These are phyloP conservation scores for Physella acuta DNA, from an alignment of 1,140 invertebrate genomes.

Conservation along the genomic window DNA sequence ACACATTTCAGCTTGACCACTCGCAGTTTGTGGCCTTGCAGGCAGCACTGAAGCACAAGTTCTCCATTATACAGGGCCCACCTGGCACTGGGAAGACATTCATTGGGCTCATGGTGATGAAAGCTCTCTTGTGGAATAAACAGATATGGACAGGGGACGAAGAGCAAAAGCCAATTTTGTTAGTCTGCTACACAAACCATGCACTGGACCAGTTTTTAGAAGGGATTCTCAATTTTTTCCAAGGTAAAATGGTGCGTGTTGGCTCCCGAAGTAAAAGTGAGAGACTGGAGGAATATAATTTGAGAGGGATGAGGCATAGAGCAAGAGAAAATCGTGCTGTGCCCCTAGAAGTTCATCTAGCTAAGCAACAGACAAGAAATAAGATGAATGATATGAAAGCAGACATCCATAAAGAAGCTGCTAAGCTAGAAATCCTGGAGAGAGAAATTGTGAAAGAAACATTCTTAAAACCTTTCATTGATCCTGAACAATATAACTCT, in stretches of 20 bases:
- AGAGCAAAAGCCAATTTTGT: slow-evolving; percentile 66
- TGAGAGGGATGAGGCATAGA: slow-evolving; percentile 28
- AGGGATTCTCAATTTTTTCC: slow-evolving; percentile 57
- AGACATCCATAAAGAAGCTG: slow-evolving; percentile 32
- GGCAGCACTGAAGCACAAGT: slow-evolving; percentile 59
- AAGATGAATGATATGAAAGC: slow-evolving; percentile 26
- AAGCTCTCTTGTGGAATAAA: slow-evolving; percentile 52
- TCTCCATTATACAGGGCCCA: slow-evolving; percentile 72
- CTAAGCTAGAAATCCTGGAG: slow-evolving; percentile 33
- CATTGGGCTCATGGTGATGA: slow-evolving; percentile 55
- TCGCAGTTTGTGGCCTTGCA: slow-evolving; percentile 61
- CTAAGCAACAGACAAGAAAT: slow-evolving; percentile 23
- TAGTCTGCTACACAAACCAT: slow-evolving; percentile 85
- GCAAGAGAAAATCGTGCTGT: slow-evolving; percentile 17
- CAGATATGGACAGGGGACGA: slow-evolving; percentile 39
- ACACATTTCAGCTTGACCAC: slow-evolving; percentile 52
- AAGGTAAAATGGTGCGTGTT: slow-evolving; percentile 68
- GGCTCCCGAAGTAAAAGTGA: slow-evolving; percentile 71
- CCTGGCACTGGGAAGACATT: slow-evolving; percentile 56
- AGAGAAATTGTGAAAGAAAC: slow-evolving; percentile 34
- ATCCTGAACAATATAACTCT: slow-evolving; percentile 4
- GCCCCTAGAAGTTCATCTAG: slow-evolving; percentile 26
- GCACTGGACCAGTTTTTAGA: slow-evolving; percentile 85
- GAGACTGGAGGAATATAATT: slow-evolving; percentile 31
- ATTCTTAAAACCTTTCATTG: slow-evolving; percentile 31